Evolutionary conservation across 2,113 vertebrate genomes (phyloP).

Genomic region (Balaeniceps rex): DNA sequence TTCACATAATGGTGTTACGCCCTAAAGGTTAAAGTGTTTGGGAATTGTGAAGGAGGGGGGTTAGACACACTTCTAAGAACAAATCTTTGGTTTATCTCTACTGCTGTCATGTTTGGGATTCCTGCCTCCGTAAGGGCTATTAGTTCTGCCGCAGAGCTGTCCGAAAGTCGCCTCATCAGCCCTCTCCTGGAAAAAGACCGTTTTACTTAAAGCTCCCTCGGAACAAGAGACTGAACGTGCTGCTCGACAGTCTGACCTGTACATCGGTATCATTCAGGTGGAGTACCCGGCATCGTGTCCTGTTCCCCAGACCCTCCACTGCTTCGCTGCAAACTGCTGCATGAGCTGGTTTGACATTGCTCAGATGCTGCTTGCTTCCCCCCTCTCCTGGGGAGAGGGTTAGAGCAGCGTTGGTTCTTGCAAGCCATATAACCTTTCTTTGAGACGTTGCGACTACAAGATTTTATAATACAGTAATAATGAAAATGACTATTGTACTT

Average conservation of each 20-base stretch:
- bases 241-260: neutral
- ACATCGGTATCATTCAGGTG: neutral
- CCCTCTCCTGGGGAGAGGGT: constrained; percentile 42
- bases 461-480: neutral
- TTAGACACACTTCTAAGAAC: neutral
- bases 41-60: neutral
- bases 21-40: neutral
- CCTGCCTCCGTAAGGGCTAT: neutral
- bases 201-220: neutral
- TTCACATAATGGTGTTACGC: fast-evolving
- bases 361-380: neutral
- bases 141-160: neutral
- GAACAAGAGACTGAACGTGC: neutral
- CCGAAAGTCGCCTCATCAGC: neutral
- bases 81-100: neutral
- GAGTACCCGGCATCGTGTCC: neutral
- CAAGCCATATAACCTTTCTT: constrained; percentile 48
- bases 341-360: neutral
- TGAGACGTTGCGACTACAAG: neutral
- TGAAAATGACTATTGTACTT: constrained; percentile 13
- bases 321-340: constrained; percentile 14
- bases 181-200: neutral
- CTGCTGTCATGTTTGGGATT: neutral
- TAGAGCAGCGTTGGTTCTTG: neutral
- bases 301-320: neutral